Percentiles rank a stretch among this genome's conserved stretches.
phyloP scores from a whole-genome alignment of 2,888 invertebrate species.

The Thymelicus sylvestris region DNA sequence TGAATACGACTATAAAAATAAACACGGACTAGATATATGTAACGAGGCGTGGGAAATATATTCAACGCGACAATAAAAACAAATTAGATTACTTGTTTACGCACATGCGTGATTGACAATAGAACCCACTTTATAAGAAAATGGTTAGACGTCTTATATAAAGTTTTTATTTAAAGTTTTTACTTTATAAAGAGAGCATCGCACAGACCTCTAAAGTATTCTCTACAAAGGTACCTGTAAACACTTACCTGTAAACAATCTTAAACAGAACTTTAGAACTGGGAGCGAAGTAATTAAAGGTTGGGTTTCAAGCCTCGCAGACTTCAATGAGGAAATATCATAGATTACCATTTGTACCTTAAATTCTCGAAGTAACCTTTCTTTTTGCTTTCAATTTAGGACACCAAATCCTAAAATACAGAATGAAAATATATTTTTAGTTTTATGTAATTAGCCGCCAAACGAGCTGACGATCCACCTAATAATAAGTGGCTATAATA shows the following conservation, averaged over 20 bases:
- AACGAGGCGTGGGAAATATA: conserved; percentile 28
- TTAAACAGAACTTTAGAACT: not conserved
- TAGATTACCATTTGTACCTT: not conserved
- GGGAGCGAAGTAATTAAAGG: conserved; percentile 8
- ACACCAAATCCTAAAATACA: too few species aligned
- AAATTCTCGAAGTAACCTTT: not conserved
- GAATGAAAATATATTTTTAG: too few species aligned
- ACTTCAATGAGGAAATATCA: conserved; percentile 2
- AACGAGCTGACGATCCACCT: too few species aligned
- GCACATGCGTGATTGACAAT: conserved; percentile 31
- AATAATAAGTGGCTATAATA: too few species aligned
- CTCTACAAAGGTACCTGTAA: not conserved
- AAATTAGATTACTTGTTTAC: conserved; percentile 36
- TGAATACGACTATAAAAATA: conserved; percentile 27
- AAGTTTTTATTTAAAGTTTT: not conserved
- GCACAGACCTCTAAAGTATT: not conserved
- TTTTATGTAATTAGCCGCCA: too few species aligned
- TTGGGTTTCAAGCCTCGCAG: conserved; percentile 4
- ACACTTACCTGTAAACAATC: conserved; percentile 2
- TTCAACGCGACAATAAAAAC: conserved; percentile 34
- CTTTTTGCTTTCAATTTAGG: too few species aligned
- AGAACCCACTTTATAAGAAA: conserved; percentile 18
- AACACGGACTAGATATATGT: conserved; percentile 29
- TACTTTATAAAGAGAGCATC: not conserved
- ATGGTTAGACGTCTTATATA: not conserved